Percentiles rank a stretch among this genome's conserved stretches.
phyloP scores from a whole-genome alignment of 2,113 vertebrate genomes.

The Pteropus alecto region DNA sequence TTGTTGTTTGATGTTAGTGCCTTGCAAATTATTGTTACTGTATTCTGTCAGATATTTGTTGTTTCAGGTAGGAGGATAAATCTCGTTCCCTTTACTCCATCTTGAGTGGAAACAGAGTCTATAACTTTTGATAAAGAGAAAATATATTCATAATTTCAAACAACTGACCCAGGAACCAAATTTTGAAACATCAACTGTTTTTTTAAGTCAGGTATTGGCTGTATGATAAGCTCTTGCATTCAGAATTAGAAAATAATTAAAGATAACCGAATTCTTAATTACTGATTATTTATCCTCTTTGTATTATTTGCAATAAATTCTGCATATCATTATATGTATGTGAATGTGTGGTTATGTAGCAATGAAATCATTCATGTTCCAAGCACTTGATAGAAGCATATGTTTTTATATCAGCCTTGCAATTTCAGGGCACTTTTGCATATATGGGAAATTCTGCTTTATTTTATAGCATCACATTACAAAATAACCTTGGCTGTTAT shows the following conservation, averaged over 20 bases:
- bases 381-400: slow-evolving; percentile 69
- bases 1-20: neutral
- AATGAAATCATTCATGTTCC: slow-evolving; percentile 73
- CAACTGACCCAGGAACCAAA: neutral
- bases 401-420: slow-evolving; percentile 71
- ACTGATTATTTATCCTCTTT: slow-evolving; percentile 76
- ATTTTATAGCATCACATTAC: slow-evolving; percentile 65
- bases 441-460: slow-evolving; percentile 56
- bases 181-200: neutral
- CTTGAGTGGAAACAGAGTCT: neutral
- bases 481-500: slow-evolving; percentile 82
- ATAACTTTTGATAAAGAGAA: neutral
- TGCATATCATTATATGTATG: slow-evolving; percentile 29
- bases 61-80: neutral
- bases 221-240: neutral
- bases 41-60: neutral
- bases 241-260: neutral
- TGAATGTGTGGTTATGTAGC: slow-evolving; percentile 1
- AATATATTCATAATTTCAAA: neutral
- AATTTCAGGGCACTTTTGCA: slow-evolving; percentile 64
- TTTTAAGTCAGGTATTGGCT: neutral
- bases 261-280: slow-evolving; percentile 79
- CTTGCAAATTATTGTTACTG: neutral
- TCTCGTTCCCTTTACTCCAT: neutral
- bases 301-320: slow-evolving; percentile 69